Percentiles rank a stretch among this genome's conserved stretches.
Evolutionary conservation across 2,113 vertebrate genomes (phyloP).

Genomic region (Catharus minimus): DNA sequence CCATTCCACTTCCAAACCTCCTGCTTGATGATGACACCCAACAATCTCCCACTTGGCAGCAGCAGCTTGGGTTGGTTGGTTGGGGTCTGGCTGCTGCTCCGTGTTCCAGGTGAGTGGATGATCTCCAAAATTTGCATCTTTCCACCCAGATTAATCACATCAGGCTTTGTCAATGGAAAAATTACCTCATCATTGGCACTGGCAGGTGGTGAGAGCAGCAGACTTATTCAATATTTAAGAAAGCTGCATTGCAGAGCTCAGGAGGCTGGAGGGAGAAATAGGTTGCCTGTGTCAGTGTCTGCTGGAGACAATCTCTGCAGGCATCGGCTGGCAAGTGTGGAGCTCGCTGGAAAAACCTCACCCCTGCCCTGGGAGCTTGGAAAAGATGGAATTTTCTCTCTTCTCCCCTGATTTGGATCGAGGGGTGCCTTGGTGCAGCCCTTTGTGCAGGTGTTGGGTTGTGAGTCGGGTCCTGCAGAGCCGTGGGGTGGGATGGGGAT

Average conservation of each 20-base stretch:
- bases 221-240: conserved; percentile 71
- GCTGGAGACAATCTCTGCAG: conserved; percentile 51
- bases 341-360: background rate
- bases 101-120: background rate
- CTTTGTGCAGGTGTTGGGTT: fast-evolving
- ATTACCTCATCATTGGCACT: conserved; percentile 35
- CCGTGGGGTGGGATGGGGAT: background rate
- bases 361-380: background rate
- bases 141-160: conserved; percentile 26
- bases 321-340: background rate
- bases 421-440: background rate
- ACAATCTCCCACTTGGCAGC: background rate
- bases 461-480: background rate
- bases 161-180: conserved; percentile 51
- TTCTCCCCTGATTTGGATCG: fast-evolving
- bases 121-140: background rate
- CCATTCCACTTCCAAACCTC: background rate
- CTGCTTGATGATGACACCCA: background rate
- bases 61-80: background rate
- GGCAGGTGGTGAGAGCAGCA: conserved; percentile 54
- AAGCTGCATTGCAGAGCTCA: conserved; percentile 76
- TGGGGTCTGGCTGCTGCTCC: background rate
- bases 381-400: background rate
- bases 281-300: conserved; percentile 57
- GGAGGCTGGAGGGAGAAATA: conserved; percentile 38